These are phyloP conservation scores for Drosophila baimaii DNA, from an alignment of 1,140 invertebrate genomes.

Conservation along the genomic window DNA sequence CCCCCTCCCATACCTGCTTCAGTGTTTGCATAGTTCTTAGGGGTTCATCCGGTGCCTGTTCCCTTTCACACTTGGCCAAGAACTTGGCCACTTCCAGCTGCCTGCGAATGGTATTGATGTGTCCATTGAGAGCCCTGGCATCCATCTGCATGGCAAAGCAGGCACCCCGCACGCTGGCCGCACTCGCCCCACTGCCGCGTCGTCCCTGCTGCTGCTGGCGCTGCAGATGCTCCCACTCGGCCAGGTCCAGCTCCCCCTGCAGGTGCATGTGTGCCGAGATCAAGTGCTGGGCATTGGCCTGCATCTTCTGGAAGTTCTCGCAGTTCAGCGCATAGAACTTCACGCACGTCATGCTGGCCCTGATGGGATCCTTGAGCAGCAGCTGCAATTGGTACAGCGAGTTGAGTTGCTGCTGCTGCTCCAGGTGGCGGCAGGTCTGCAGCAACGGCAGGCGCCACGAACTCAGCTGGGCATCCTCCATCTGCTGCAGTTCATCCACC, in stretches of 20 bases:
- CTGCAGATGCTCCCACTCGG: slow-evolving; percentile 80
- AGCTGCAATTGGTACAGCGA: slow-evolving; percentile 89
- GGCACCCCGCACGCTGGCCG: slow-evolving; percentile 22
- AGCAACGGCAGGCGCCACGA: slow-evolving; percentile 89
- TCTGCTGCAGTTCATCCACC: slow-evolving; percentile 86
- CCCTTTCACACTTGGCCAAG: slow-evolving; percentile 87
- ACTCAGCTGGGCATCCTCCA: slow-evolving; percentile 86
- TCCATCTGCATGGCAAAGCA: slow-evolving; percentile 88
- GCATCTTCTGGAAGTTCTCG: slow-evolving; percentile 86
- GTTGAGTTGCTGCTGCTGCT: slow-evolving; percentile 87
- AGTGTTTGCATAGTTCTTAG: slow-evolving; percentile 79
- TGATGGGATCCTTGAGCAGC: slow-evolving; percentile 88
- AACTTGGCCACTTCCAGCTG: slow-evolving; percentile 90
- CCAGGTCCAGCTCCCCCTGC: slow-evolving; percentile 80
- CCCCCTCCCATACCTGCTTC: slow-evolving; percentile 63
- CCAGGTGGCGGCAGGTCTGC: slow-evolving; percentile 88
- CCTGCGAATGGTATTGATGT: slow-evolving; percentile 88
- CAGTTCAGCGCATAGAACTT: slow-evolving; percentile 87
- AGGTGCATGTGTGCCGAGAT: slow-evolving; percentile 87
- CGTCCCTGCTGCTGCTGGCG: slow-evolving; percentile 47
- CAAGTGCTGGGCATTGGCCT: slow-evolving; percentile 86
- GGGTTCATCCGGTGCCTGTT: slow-evolving; percentile 82
- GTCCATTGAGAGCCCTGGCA: slow-evolving; percentile 87
- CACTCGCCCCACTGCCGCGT: slow-evolving; percentile 50
- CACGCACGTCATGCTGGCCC: slow-evolving; percentile 90